A percentile compares a stretch with the other conserved stretches of the same genome.
phyloP scores from a whole-genome alignment of 2,797 vertebrate genomes.

The Myiotriccus ornatus region DNA sequence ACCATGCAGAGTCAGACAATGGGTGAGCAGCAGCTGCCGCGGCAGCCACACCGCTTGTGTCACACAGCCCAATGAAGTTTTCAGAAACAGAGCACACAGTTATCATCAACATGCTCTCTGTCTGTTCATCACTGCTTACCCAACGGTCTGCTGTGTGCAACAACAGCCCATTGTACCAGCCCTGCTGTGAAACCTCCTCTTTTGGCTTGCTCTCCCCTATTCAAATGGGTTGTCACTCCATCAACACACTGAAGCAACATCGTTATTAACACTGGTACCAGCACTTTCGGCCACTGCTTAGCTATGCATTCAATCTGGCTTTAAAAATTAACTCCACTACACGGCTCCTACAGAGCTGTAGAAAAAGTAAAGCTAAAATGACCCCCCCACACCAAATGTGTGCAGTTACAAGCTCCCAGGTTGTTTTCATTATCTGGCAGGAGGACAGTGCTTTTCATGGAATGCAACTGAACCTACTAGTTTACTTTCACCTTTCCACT shows the following conservation, averaged over 20 bases:
- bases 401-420: not conserved
- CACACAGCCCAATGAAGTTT: not conserved
- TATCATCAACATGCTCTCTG: not conserved
- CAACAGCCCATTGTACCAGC: not conserved
- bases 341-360: not conserved
- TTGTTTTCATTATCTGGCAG: not conserved
- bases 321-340: not conserved
- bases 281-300: not conserved
- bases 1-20: not conserved
- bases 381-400: rapidly evolving
- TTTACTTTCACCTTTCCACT: not conserved
- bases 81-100: not conserved
- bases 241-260: not conserved
- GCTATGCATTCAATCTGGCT: not conserved
- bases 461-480: not conserved
- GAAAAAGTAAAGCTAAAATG: not conserved
- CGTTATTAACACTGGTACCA: not conserved
- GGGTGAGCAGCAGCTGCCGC: not conserved
- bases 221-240: not conserved
- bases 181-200: not conserved
- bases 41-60: not conserved
- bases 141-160: not conserved
- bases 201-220: not conserved
- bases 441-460: not conserved
- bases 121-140: not conserved